phyloP scores from a whole-genome alignment of 2,888 invertebrate genomes.

The Hirtodrosophila duncani region DNA sequence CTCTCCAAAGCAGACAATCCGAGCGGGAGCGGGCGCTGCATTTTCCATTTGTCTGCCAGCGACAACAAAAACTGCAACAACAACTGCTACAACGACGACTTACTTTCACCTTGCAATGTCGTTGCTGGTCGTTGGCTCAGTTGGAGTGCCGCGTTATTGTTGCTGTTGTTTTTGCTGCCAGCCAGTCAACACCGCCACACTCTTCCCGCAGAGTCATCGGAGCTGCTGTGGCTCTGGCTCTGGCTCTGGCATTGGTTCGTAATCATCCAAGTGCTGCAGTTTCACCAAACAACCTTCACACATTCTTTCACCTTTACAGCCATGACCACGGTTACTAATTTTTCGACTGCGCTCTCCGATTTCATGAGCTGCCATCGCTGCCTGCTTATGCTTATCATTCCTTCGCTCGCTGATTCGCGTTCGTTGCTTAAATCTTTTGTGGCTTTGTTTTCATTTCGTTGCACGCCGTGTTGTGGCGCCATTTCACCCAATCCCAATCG shows the following conservation, averaged over 20 bases:
- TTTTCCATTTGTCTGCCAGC: background rate
- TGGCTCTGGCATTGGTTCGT: conserved; percentile 41
- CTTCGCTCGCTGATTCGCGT: conserved; percentile 31
- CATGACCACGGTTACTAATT: conserved; percentile 77
- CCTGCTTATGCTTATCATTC: conserved; percentile 17
- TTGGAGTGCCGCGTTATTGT: conserved; percentile 47
- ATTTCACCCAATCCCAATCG: conserved; percentile 5
- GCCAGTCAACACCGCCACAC: background rate
- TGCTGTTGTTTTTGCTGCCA: background rate
- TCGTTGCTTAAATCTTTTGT: conserved; percentile 71
- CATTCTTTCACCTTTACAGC: conserved; percentile 77
- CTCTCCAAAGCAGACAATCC: no score
- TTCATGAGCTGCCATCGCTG: conserved; percentile 22
- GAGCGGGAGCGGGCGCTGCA: no score
- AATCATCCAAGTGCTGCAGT: conserved; percentile 67
- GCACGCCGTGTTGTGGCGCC: conserved; percentile 29
- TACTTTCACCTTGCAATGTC: conserved; percentile 79
- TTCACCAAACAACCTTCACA: conserved; percentile 78
- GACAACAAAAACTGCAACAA: conserved; percentile 21
- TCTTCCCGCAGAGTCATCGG: conserved; percentile 37
- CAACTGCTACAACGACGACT: conserved; percentile 58
- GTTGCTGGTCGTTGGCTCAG: conserved; percentile 78
- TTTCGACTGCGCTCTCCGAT: conserved; percentile 38
- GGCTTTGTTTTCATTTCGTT: conserved; percentile 40
- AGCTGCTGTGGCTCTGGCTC: conserved; percentile 36